Evolutionary conservation across 1,140 invertebrate genomes (phyloP).

Genomic region (Ips typographus): DNA sequence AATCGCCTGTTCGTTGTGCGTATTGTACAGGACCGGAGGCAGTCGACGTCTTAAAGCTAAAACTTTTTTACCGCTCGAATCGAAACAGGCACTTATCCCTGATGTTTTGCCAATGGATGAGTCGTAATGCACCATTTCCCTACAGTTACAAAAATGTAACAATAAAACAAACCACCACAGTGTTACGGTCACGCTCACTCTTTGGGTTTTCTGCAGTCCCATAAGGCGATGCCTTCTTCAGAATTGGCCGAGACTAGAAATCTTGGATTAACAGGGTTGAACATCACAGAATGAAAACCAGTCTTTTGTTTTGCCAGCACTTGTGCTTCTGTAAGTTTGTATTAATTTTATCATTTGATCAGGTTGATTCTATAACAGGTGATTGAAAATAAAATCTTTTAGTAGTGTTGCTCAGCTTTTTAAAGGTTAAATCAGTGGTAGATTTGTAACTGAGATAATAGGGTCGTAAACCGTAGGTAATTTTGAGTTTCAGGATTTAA

Average conservation of each 20-base stretch:
- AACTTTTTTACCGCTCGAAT: slow-evolving; percentile 73
- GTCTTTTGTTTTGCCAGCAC: slow-evolving; percentile 67
- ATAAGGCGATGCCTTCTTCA: slow-evolving; percentile 83
- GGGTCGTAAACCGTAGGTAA: no score
- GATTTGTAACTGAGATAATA: no score
- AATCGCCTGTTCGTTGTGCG: slow-evolving; percentile 65
- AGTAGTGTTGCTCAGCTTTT: no score
- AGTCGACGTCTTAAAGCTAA: slow-evolving; percentile 81
- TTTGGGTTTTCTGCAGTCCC: slow-evolving; percentile 83
- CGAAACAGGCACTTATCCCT: slow-evolving; percentile 91
- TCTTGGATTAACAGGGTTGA: slow-evolving; percentile 80
- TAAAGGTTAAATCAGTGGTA: no score
- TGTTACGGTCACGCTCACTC: slow-evolving; percentile 61
- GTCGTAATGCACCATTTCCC: slow-evolving; percentile 71
- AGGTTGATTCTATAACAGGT: not conserved
- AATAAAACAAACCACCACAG: not conserved
- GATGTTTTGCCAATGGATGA: slow-evolving; percentile 68
- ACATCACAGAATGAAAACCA: slow-evolving; percentile 89
- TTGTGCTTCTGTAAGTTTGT: slow-evolving; percentile 57
- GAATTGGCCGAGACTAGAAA: slow-evolving; percentile 86
- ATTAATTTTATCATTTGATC: not conserved
- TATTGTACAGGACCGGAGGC: slow-evolving; percentile 79
- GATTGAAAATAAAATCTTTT: no score
- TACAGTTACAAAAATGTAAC: slow-evolving; percentile 47
- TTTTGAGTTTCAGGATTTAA: no score